Conservation (phyloP, 1,140 invertebrate genomes). For the Tyrophagus putrescentiae region DNA sequence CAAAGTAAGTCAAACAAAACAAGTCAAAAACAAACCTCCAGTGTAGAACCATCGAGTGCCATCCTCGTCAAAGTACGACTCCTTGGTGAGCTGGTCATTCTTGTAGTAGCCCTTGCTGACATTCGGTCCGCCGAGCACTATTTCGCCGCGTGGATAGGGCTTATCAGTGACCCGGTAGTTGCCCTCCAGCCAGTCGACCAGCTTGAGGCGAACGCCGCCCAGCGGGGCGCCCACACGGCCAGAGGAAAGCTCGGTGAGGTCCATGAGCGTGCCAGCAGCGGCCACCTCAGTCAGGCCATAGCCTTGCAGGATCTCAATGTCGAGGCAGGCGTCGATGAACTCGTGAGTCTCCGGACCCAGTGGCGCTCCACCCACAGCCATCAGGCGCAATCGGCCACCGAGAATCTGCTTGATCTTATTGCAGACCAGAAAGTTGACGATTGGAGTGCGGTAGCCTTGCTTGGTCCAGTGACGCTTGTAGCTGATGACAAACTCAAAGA, state of each 20-base stretch:
- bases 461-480: constrained; percentile 30
- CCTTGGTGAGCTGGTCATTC: constrained; percentile 38
- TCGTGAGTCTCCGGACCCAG: constrained; percentile 87
- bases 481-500: constrained; percentile 34
- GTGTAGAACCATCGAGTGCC: constrained; percentile 39
- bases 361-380: constrained; percentile 87
- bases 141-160: constrained; percentile 40
- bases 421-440: constrained; percentile 42
- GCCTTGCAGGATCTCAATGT: constrained; percentile 75
- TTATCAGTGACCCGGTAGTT: constrained; percentile 39
- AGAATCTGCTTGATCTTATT: constrained; percentile 58
- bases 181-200: constrained; percentile 34
- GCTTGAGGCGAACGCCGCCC: constrained; percentile 27
- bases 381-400: constrained; percentile 68
- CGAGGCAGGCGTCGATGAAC: constrained; percentile 84
- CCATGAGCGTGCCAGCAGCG: constrained; percentile 28
- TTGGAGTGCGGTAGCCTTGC: constrained; percentile 34
- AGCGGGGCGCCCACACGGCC: constrained; percentile 41
- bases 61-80: constrained; percentile 37
- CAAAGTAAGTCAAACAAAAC: background rate
- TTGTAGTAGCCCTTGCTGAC: constrained; percentile 42
- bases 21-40: constrained; percentile 38
- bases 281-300: constrained; percentile 91
- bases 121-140: constrained; percentile 41
- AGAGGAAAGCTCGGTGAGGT: constrained; percentile 27